phyloP scores from a whole-genome alignment of 2,113 vertebrate species.

The Scomber colias region DNA sequence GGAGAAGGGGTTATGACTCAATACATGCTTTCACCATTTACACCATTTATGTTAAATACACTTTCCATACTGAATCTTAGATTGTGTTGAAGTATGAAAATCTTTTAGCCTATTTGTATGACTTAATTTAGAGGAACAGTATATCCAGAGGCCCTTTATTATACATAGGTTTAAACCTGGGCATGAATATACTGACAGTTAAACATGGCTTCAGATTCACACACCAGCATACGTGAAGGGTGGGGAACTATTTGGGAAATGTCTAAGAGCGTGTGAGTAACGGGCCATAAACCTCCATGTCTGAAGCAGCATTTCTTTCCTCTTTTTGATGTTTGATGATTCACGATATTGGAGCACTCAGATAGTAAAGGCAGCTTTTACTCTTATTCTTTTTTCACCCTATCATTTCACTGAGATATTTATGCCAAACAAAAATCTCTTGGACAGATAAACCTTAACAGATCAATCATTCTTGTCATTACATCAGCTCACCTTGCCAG shows the following conservation, averaged over 20 bases:
- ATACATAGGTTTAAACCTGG: conserved; percentile 23
- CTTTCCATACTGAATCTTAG: background rate
- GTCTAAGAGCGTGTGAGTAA: conserved; percentile 68
- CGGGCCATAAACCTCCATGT: conserved; percentile 70
- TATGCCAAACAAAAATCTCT: conserved; percentile 54
- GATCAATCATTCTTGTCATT: conserved; percentile 56
- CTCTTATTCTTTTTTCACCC: conserved; percentile 39
- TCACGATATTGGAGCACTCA: conserved; percentile 34
- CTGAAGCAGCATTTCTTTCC: conserved; percentile 22
- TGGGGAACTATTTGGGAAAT: conserved; percentile 60
- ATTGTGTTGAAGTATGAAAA: background rate
- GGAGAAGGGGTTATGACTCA: background rate
- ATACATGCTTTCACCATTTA: background rate
- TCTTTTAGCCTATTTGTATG: background rate
- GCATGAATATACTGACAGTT: conserved; percentile 59
- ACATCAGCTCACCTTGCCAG: conserved; percentile 48
- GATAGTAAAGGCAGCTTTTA: conserved; percentile 42
- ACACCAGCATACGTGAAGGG: conserved; percentile 65
- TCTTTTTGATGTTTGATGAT: conserved; percentile 47
- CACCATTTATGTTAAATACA: too few relatives aligned
- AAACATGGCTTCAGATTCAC: conserved; percentile 62
- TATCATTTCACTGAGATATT: conserved; percentile 49
- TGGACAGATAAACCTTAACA: conserved; percentile 62
- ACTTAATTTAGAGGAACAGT: background rate
- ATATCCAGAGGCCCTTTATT: conserved; percentile 27